Conservation (phyloP, 2,113 vertebrate genomes). For the Heliornis fulica region DNA sequence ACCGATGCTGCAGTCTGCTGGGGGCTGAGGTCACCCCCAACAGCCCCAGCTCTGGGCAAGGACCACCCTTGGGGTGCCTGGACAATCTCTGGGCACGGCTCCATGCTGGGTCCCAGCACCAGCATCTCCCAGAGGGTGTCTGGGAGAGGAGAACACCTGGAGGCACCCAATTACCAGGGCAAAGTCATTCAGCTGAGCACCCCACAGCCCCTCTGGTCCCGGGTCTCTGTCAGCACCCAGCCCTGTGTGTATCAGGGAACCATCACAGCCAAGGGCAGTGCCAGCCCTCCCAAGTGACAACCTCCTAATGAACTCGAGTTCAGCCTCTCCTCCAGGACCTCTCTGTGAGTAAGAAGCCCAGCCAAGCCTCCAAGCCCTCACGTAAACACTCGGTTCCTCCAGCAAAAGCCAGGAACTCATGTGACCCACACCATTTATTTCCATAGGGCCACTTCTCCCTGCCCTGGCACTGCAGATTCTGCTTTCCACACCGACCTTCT, state of each 20-base stretch:
- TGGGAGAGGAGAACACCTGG: not conserved
- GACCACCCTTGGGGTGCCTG: not conserved
- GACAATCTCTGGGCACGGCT: rapidly evolving
- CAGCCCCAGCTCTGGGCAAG: not conserved
- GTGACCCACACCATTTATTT: not conserved
- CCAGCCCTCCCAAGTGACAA: not conserved
- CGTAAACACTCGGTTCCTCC: not conserved
- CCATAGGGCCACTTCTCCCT: not conserved
- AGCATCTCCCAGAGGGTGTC: not conserved
- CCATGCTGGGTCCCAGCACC: not conserved
- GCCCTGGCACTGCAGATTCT: not conserved
- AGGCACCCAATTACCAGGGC: not conserved
- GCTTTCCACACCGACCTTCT: not conserved
- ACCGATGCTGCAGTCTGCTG: too few species aligned
- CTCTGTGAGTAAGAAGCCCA: rapidly evolving
- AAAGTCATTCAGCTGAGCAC: not conserved
- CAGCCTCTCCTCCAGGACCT: not conserved
- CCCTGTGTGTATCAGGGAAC: rapidly evolving
- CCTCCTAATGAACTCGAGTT: not conserved
- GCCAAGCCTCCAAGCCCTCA: not conserved
- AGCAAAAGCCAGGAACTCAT: not conserved
- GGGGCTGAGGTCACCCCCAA: not conserved
- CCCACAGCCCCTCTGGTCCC: not conserved
- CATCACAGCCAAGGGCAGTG: not conserved
- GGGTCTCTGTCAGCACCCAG: not conserved